Evolutionary conservation across 2,113 vertebrate genomes (phyloP).

Genomic region (Mionectes macconnelli): DNA sequence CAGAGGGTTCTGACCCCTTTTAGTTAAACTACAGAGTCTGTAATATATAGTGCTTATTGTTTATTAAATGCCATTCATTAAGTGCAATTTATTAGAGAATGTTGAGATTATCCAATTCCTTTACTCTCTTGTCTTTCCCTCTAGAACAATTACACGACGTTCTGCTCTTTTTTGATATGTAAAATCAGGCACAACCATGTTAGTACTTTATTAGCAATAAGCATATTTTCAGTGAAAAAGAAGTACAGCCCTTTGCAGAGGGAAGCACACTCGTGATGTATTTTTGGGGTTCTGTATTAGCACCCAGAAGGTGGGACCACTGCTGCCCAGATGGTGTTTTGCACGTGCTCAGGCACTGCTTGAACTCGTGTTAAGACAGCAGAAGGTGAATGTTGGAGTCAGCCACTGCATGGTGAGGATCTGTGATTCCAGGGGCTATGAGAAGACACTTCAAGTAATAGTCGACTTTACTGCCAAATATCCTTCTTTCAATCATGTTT

Average conservation of each 20-base stretch:
- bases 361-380: neutral
- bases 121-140: neutral
- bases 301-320: neutral
- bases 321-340: neutral
- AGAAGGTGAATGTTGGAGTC: neutral
- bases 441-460: neutral
- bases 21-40: neutral
- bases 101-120: neutral
- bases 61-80: neutral
- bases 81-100: neutral
- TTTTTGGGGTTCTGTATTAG: neutral
- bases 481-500: neutral
- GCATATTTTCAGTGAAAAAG: neutral
- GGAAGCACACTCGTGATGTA: neutral
- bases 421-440: neutral
- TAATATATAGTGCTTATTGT: neutral
- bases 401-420: neutral
- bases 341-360: accelerated
- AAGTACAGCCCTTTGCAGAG: neutral
- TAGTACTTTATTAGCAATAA: neutral
- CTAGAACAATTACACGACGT: neutral
- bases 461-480: neutral
- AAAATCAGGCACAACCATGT: neutral
- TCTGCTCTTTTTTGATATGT: neutral
- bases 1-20: neutral